Evolutionary conservation across 2,888 invertebrate species (phyloP).

Genomic region (Mythimna lalbum): DNA sequence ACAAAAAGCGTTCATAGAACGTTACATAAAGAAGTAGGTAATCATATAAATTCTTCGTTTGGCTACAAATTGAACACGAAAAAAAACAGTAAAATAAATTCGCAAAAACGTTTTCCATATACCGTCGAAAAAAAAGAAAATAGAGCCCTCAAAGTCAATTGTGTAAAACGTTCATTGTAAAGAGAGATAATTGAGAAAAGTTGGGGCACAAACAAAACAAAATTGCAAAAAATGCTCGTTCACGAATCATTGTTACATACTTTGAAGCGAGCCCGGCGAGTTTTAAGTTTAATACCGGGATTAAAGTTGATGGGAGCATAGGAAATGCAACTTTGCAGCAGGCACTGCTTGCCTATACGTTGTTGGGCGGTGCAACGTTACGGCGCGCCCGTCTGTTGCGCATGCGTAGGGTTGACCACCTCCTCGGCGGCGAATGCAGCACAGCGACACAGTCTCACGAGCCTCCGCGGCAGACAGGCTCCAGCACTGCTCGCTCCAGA

Average conservation of each 20-base stretch:
- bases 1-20: background rate
- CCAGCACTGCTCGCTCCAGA: background rate
- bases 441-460: slow-evolving; percentile 13
- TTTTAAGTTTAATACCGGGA: slow-evolving; percentile 5
- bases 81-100: background rate
- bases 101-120: background rate
- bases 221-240: slow-evolving; percentile 2
- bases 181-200: slow-evolving; percentile 19
- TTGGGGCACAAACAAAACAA: slow-evolving; percentile 9
- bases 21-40: too few species aligned
- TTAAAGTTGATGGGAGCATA: slow-evolving; percentile 18
- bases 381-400: slow-evolving; percentile 17
- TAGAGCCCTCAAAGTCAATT: background rate
- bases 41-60: background rate
- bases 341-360: background rate
- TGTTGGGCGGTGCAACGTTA: slow-evolving; percentile 24
- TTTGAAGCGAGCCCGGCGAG: slow-evolving; percentile 8
- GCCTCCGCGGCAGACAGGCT: slow-evolving; percentile 4
- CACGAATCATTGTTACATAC: slow-evolving; percentile 17
- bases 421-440: background rate
- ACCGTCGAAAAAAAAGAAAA: background rate
- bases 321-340: slow-evolving; percentile 31
- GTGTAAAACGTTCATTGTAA: background rate
- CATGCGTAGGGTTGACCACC: slow-evolving; percentile 24
- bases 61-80: background rate